Percentiles rank a stretch among this genome's conserved stretches.
Evolutionary conservation across 1,140 invertebrate genomes (phyloP).

Genomic region (Ptiloglossa arizonensis): DNA sequence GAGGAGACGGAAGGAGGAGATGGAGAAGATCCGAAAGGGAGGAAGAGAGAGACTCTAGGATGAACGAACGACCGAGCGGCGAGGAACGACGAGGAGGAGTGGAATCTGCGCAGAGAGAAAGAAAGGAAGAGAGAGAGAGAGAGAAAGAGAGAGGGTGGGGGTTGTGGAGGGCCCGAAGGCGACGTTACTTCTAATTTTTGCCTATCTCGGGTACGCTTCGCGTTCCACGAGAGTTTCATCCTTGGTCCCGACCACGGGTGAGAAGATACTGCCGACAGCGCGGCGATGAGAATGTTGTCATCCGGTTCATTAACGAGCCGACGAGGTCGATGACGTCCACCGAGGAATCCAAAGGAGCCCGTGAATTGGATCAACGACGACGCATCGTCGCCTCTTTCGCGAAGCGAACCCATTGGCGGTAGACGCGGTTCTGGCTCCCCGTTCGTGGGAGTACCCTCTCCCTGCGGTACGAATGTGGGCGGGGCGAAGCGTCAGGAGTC

Average conservation of each 20-base stretch:
- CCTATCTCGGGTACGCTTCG: neutral
- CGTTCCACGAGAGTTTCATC: slow-evolving; percentile 29
- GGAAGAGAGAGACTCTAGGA: neutral
- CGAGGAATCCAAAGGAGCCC: neutral
- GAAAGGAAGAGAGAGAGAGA: too few species aligned
- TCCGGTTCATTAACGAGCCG: slow-evolving; percentile 31
- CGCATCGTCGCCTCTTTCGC: neutral
- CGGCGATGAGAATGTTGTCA: slow-evolving; percentile 32
- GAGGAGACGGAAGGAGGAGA: neutral
- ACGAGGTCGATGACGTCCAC: neutral
- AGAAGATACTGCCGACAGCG: neutral
- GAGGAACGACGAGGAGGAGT: too few species aligned
- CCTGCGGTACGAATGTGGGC: too few species aligned
- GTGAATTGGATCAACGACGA: neutral
- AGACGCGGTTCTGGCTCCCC: too few species aligned
- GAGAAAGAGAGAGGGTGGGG: too few species aligned
- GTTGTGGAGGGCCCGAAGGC: neutral
- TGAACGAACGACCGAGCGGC: neutral
- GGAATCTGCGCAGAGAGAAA: neutral
- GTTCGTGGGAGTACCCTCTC: too few species aligned
- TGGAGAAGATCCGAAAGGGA: neutral
- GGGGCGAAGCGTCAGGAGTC: too few species aligned
- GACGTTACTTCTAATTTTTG: slow-evolving; percentile 12
- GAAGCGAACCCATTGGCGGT: too few species aligned
- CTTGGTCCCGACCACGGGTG: too few species aligned